These are phyloP conservation scores for Meloidogyne chitwoodi DNA, from an alignment of 1,140 invertebrate species.

Conservation along the genomic window DNA sequence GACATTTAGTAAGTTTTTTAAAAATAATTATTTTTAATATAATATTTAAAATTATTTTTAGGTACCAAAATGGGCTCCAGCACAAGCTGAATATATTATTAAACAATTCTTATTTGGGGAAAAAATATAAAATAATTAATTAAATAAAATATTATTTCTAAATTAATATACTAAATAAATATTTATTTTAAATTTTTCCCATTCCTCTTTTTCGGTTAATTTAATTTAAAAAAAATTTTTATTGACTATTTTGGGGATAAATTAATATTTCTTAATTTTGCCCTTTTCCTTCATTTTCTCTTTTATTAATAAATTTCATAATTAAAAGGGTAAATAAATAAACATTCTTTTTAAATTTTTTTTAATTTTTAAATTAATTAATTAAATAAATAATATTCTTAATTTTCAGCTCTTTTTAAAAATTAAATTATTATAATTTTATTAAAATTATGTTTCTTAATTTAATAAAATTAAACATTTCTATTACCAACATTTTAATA, in stretches of 20 bases:
- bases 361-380: no score
- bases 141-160: background rate
- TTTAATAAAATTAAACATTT: background rate
- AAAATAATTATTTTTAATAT: background rate
- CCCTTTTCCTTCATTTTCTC: no score
- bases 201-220: no score
- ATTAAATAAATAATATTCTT: background rate
- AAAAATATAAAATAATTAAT: background rate
- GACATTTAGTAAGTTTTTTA: slow-evolving; percentile 55
- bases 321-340: no score
- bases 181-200: no score
- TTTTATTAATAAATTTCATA: no score
- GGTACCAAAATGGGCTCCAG: slow-evolving; percentile 65
- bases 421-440: background rate
- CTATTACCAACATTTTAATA: background rate
- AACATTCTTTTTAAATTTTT: no score
- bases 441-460: background rate
- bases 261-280: no score
- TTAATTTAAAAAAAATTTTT: no score
- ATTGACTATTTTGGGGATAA: no score
- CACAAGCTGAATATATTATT: slow-evolving; percentile 61
- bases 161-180: no score
- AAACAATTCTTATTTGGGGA: slow-evolving; percentile 48
- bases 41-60: slow-evolving; percentile 1
- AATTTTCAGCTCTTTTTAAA: background rate